These are phyloP conservation scores for Penaeus japonicus DNA, from an alignment of 1,140 invertebrate species.

Conservation along the genomic window DNA sequence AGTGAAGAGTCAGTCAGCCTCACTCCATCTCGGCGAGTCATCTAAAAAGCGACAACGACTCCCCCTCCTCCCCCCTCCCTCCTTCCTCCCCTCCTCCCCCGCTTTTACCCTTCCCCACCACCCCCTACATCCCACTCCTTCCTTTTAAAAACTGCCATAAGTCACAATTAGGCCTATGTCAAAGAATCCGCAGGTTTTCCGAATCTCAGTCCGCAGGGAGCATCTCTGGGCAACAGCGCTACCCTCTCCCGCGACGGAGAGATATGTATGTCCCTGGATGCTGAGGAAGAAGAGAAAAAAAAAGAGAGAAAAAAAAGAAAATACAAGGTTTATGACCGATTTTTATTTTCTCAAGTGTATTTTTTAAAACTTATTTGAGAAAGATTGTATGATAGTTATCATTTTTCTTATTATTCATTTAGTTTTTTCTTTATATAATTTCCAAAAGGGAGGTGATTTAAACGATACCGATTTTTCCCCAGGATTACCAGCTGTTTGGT, in stretches of 20 bases:
- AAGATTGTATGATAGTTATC: too few species aligned
- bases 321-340: too few species aligned
- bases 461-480: not conserved
- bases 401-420: too few species aligned
- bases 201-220: constrained; percentile 47
- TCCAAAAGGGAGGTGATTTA: too few species aligned
- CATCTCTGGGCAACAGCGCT: not conserved
- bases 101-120: not conserved
- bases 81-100: not conserved
- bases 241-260: too few species aligned
- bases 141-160: constrained; percentile 54
- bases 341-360: too few species aligned
- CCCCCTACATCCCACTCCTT: constrained; percentile 28
- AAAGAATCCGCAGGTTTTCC: constrained; percentile 52
- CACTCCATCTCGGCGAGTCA: not conserved
- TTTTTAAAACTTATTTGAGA: too few species aligned
- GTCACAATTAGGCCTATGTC: constrained; percentile 56
- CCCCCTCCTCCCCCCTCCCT: not conserved
- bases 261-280: not conserved
- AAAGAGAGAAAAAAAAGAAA: not conserved
- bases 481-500: not conserved
- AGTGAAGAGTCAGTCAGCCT: too few species aligned
- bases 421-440: too few species aligned
- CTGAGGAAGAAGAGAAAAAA: not conserved
- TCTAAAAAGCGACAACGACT: not conserved